Conservation (phyloP, 2,113 vertebrate genomes). For the Melanocharis versteri region DNA sequence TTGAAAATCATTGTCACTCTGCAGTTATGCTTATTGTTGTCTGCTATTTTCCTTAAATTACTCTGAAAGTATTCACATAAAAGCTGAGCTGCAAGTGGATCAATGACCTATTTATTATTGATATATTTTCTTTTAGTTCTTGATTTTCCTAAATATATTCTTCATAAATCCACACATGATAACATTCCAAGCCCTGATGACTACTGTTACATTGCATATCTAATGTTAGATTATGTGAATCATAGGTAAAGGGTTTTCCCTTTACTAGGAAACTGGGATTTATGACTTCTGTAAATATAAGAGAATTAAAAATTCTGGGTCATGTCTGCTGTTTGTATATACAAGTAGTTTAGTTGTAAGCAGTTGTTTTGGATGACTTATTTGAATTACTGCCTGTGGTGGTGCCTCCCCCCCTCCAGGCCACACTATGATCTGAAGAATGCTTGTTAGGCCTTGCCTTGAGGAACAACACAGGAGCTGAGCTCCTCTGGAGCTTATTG, state of each 20-base stretch:
- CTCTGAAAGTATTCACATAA: background rate
- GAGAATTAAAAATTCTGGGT: background rate
- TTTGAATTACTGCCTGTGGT: background rate
- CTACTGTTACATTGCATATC: background rate
- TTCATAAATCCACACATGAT: background rate
- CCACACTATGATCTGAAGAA: background rate
- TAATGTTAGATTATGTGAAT: background rate
- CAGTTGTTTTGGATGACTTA: background rate
- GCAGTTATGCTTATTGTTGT: background rate
- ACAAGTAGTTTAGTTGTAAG: background rate
- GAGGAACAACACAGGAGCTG: background rate
- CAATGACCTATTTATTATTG: background rate
- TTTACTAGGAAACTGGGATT: background rate
- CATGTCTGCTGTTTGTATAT: background rate
- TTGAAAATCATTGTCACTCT: background rate
- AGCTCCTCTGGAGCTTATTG: background rate
- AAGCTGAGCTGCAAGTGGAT: background rate
- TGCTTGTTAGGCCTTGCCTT: background rate
- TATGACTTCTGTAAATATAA: background rate
- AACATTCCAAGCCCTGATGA: background rate
- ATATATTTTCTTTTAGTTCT: background rate
- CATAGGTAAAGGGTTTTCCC: background rate
- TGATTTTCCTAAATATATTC: background rate
- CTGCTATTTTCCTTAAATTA: background rate
- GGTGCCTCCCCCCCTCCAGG: background rate